Base-by-base conservation (phyloP, 2,888 invertebrate species). In the Spilosoma lubricipeda region DNA sequence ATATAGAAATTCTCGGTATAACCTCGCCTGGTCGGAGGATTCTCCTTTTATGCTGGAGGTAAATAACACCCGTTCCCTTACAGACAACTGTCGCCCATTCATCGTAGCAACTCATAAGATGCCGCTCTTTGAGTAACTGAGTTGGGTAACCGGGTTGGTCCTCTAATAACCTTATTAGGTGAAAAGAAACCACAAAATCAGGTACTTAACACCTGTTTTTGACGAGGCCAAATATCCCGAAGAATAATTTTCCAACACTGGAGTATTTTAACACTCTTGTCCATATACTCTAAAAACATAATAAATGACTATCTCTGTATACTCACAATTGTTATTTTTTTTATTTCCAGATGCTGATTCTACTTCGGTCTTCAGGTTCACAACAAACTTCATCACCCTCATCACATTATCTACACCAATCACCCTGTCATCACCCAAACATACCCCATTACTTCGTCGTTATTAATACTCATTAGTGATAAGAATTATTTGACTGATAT, bases 401-500 rank as follows among this genome's bases (percentile, higher is more conserved):
- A 71, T 72, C 39, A 77, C 72, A 76, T 73, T 65, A 13, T 56
- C 72, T 71, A 71, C 71, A 67, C 72, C 77, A 80, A 64, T 72
- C 79, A 77, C 68, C 77, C 73, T 76, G 74, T 75, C 78, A 82
- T 78, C 81, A 79, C 70, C 77, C 76, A 76, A 75, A 77, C 77
- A 73, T 78, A 80, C 78, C 75, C 82, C 73, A 70, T 78, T 76
- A 78, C 79, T 84, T 78, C 82, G 81, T 80, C 86, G 83, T 81
- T 72, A 85, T 87, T 82, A 95, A 95, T 95, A 95, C 95, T 95
- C 94, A 94, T 84, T 95, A 94, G 91, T 76, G 74, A 79, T 91
- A 92, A 90, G 87, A 86, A 87, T 87, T 88, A 87, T 88, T 88
- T 86, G 94, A 94, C 94, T 94, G 94, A 95, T 89, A 86, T 88